Conservation (phyloP, 1,140 invertebrate species). For the Euwallacea similis region DNA sequence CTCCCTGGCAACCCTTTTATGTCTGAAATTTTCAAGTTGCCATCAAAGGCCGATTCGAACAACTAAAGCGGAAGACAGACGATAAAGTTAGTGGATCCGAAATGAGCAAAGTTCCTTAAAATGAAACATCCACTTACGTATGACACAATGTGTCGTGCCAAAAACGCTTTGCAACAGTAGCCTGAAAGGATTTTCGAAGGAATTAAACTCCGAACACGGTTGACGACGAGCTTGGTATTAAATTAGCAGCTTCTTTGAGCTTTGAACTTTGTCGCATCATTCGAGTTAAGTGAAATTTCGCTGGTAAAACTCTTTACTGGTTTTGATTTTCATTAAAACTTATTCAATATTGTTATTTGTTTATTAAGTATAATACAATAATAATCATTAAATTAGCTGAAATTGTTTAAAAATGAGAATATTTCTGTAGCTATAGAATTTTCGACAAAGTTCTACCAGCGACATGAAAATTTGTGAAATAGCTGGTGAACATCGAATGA, state of each 20-base stretch:
- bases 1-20: neutral
- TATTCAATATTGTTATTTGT: too few relatives aligned
- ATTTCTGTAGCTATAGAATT: too few relatives aligned
- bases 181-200: constrained; percentile 5
- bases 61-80: neutral
- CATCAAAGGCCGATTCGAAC: neutral
- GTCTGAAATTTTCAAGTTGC: neutral
- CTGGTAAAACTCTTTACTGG: too few relatives aligned
- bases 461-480: too few relatives aligned
- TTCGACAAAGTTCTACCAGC: too few relatives aligned
- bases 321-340: too few relatives aligned
- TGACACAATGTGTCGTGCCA: constrained; percentile 10
- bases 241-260: constrained; percentile 6
- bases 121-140: constrained; percentile 10
- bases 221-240: neutral
- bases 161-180: neutral
- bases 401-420: too few relatives aligned
- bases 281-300: neutral
- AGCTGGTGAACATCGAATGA: too few relatives aligned
- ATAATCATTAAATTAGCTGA: too few relatives aligned
- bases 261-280: constrained; percentile 11
- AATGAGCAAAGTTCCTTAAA: constrained; percentile 11
- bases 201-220: neutral
- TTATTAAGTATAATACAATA: too few relatives aligned
- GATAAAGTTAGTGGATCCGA: constrained; percentile 3